A percentile compares a stretch with the other conserved stretches of the same genome.
Conservation (phyloP, 2,797 vertebrate genomes). For the Mus caroli region DNA sequence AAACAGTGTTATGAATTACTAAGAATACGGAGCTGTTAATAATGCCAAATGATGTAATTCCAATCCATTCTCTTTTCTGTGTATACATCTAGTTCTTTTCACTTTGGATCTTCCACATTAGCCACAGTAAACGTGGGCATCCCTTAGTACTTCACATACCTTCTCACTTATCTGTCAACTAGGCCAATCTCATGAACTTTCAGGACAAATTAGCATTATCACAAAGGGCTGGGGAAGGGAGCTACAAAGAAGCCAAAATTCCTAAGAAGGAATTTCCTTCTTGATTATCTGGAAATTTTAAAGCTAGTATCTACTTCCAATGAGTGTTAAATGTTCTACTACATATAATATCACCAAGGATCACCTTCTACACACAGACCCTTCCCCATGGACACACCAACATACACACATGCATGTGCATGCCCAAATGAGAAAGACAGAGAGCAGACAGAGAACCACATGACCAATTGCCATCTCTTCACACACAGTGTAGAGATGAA, state of each 20-base stretch:
- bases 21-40: background rate
- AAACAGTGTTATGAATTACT: background rate
- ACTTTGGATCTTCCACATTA: background rate
- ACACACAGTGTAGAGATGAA: background rate
- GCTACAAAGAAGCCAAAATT: background rate
- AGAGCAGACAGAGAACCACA: background rate
- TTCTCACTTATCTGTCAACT: background rate
- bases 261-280: background rate
- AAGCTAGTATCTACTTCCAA: constrained; percentile 1
- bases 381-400: background rate
- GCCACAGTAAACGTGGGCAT: background rate
- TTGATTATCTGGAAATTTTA: background rate
- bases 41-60: background rate
- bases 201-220: background rate
- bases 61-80: background rate
- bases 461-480: background rate
- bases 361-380: background rate
- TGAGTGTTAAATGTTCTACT: background rate
- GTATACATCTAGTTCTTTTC: background rate
- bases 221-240: rapidly evolving
- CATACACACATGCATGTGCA: background rate
- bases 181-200: background rate
- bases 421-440: background rate
- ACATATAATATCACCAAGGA: background rate
- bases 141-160: background rate